Evolutionary conservation across 2,797 vertebrate species (phyloP), one percentile per base, ranked within the genome.

Genomic region (Rousettus madagascariensis): DNA sequence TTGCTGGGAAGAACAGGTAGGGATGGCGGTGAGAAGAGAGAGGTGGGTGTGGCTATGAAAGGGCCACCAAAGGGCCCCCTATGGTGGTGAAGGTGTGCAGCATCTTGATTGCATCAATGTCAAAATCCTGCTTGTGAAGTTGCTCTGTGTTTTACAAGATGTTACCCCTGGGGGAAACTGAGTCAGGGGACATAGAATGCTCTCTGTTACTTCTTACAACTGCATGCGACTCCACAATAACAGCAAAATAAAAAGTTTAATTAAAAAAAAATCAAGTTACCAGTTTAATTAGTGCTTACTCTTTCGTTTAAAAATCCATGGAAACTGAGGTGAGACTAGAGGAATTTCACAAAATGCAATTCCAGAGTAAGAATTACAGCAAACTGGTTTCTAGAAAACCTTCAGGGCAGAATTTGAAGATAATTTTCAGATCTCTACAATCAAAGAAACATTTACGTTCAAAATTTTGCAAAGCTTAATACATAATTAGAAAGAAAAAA

Each of bases 401-500:
- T 63, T 38, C 16, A 17, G n/a, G 5, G 8, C 28, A 91, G 46
- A 85, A 74, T 69, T 41, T 68, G 36, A 82, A 87, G 43, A 43
- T 55, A 78, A 85, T 13, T 66, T 84, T 85, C 24, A 65, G 41
- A 46, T 83, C 51, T 77, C 63, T 92, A 55, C 10, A 77, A 88
- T 89, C n/a, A 87, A 90, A 86, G 55, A 80, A 89, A 20, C 5
- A 38, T 53, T n/a, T 24, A 57, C 33, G 90, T 91, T 71, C 43
- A 74, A 90, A 74, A 69, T 8, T 66, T 53, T 63, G 22, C 43
- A 41, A 80, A 55, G 10, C 3, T 61, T 92, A 71, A 28, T 30
- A 57, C 19, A 38, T 55, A 85, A 63, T 90, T 84, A 90, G 59
- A 87, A 80, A 86, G n/a, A 83, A 87, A 86, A 66, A 61, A n/a